phyloP scores from a whole-genome alignment of 1,140 invertebrate species.

The Seison nebaliae region DNA sequence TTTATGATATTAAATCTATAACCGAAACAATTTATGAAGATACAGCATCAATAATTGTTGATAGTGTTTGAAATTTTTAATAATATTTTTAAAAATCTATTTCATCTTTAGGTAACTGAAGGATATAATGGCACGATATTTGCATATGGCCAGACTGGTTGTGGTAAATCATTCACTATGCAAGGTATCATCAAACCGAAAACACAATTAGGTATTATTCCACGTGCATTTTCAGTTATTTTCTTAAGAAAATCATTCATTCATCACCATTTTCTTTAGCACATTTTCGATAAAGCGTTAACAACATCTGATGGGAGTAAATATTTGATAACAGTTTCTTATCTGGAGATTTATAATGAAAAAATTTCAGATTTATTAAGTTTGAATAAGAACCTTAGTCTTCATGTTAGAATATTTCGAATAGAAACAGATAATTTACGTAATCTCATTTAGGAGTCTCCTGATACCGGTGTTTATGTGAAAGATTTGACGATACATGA shows the following conservation, averaged over 20 bases:
- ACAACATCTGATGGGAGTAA: too few relatives aligned
- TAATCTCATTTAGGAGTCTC: conserved; percentile 1
- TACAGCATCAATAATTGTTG: conserved; percentile 21
- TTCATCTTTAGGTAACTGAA: conserved; percentile 38
- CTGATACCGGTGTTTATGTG: conserved; percentile 13
- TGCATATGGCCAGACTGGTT: conserved; percentile 34
- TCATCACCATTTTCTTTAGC: conserved; percentile 40
- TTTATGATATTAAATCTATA: conserved; percentile 42
- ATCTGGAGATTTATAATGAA: conserved; percentile 71
- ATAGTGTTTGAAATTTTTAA: conserved; percentile 12
- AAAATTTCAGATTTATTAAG: conserved; percentile 54
- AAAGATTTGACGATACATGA: too few relatives aligned
- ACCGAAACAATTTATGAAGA: conserved; percentile 38
- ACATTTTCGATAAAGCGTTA: too few relatives aligned
- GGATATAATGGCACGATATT: conserved; percentile 36
- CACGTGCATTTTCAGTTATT: conserved; percentile 37
- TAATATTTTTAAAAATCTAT: conserved; percentile 16
- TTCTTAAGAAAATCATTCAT: conserved; percentile 34
- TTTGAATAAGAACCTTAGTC: conserved; percentile 42
- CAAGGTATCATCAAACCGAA: conserved; percentile 33
- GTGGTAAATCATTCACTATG: conserved; percentile 33
- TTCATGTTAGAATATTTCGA: conserved; percentile 29
- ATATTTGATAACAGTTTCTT: conserved; percentile 61
- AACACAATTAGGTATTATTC: conserved; percentile 49
- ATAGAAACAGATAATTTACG: background rate